A percentile compares a stretch with the other conserved stretches of the same genome.
phyloP scores from a whole-genome alignment of 2,888 invertebrate genomes.

The Leptarthrus brevirostris region DNA sequence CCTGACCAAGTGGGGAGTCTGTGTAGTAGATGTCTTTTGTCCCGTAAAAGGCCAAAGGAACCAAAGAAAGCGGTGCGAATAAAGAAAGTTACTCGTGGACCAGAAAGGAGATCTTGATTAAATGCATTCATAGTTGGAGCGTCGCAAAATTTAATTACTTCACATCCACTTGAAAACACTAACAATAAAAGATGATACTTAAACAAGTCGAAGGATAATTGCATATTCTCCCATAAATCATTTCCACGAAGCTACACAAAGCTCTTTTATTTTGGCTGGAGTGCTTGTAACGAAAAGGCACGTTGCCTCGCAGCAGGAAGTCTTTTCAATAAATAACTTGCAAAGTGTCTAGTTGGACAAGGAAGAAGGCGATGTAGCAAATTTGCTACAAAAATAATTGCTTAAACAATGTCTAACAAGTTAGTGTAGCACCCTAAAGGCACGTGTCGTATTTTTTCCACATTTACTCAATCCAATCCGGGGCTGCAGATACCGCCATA shows the following conservation, averaged over 20 bases:
- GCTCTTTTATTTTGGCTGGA: conserved; percentile 16
- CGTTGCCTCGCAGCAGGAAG: conserved; percentile 49
- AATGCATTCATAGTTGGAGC: too few species aligned
- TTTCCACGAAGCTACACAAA: conserved; percentile 9
- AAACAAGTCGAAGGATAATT: conserved; percentile 29
- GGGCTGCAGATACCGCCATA: background rate
- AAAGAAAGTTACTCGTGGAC: too few species aligned
- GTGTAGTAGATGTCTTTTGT: too few species aligned
- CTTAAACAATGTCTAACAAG: conserved; percentile 50
- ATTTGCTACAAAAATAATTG: conserved; percentile 52
- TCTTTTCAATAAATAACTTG: conserved; percentile 2
- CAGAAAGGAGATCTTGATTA: too few species aligned
- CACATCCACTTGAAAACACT: too few species aligned
- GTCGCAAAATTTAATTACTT: too few species aligned
- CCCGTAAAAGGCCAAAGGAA: too few species aligned
- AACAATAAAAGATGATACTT: background rate
- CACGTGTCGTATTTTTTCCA: conserved; percentile 51
- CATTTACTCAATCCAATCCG: conserved; percentile 10
- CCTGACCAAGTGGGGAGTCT: too few species aligned
- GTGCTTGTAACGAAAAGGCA: conserved; percentile 46
- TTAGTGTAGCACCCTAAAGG: conserved; percentile 27
- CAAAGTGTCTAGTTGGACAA: background rate
- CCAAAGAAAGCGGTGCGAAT: too few species aligned
- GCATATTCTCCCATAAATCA: conserved; percentile 44
- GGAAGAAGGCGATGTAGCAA: conserved; percentile 22